Evolutionary conservation across 1,140 invertebrate genomes (phyloP), one percentile per base, ranked within the genome.

Genomic region (Trichonephila clavata): DNA sequence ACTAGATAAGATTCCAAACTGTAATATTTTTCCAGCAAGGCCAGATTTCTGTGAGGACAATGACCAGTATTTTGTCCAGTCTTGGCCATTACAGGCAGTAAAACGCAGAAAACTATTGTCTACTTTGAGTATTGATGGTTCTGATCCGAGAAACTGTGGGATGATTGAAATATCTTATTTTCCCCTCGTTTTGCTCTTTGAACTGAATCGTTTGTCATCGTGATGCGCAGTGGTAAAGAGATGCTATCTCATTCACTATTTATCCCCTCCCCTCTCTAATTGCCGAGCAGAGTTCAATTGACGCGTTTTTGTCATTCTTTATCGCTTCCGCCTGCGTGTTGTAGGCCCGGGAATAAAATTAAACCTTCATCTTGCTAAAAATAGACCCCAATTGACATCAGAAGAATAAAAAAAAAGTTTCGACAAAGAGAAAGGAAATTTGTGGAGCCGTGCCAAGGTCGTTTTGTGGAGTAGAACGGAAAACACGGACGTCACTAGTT

Each of bases 381-480:
- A 84, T 84, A 84, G 83, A 24, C 13, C 81, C 8, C 21, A 27
- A 14, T n/a, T 84, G 83, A 84, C 83, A 84, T 60, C 50, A 84
- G 18, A 57, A n/a, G 50, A 14, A 59, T 3, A 39, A 57, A 57
- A 39, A 20, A 16, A 39, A 77, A 20, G 14, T 16, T 84, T 21
- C 83, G 59, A 84, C 83, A 84, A 84, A 60, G 57, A 60, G 57
- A 16, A 21, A 50, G 57, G 57, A 84, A 60, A 60, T 24, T 24
- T n/a, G 59, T 84, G 83, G 83, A 43, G 24, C 83, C n/a, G 16
- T 59, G 83, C 83, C 83, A 84, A 84, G 83, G 83, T 60, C 83
- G n/a, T 27, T 59, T 24, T 16, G 13, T 59, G 83, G 57, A 60
- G 21, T 27, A 20, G 16, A 60, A 84, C 50, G 8, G 83, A 59